Base-by-base conservation (phyloP, 2,113 vertebrate species). In the Damaliscus lunatus region DNA sequence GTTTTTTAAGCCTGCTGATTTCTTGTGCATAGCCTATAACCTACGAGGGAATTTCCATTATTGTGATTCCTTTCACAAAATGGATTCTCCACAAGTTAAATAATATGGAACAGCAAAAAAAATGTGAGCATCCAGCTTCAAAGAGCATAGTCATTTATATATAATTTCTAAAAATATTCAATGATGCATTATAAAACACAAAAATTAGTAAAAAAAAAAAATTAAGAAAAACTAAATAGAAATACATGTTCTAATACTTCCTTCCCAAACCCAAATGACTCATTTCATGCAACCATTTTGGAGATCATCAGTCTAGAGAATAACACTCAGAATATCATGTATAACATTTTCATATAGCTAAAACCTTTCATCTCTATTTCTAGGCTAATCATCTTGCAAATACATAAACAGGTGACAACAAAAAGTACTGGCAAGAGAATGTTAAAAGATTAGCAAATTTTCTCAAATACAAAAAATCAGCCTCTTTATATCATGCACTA, bases 371-470 rank as follows among this genome's bases (percentile, higher is more conserved):
- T 86, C 64, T 90, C 88, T 85, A 85, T 81, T 46, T 50, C 64
- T 88, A 80, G n/a, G 40, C 60, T 95, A 91, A 43, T 8, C 81
- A 94, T 83, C 55, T 91, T 93, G 55, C 19, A 64, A 94, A 93
- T 43, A 94, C 29, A 94, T 59, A 88, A 93, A 97, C 5, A 94
- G 46, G 74, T 97, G 29, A 36, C 40, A 90, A 91, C 86, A 96
- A 95, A 91, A 84, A 88, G 17, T 40, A 95, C 46, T 57, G 59
- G 84, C 16, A 94, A 97, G 52, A 95, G 16, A 96, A 80, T 60
- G n/a, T 90, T 81, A 81, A 97, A 93, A 95, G 29, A 95, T 94
- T 74, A 92, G 77, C 31, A 80, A 93, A 53, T 48, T 94, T 93
- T 86, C 23, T 94, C 33, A 96, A 87, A 29, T 55, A 43, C 48